These are phyloP conservation scores for Hydriomena furcata DNA, from an alignment of 2,888 invertebrate genomes.

Conservation along the genomic window DNA sequence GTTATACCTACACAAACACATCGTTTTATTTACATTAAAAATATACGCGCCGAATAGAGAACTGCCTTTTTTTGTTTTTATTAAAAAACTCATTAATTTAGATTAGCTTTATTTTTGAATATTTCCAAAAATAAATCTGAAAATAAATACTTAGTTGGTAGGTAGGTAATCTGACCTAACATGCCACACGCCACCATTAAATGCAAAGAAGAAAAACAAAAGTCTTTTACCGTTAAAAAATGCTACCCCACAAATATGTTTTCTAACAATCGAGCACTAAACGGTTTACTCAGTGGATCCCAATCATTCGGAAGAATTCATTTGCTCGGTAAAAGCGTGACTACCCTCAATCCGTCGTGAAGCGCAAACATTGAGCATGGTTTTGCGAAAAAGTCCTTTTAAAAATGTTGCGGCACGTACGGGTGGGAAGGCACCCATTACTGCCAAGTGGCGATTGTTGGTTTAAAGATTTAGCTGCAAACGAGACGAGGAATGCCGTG, in stretches of 20 bases:
- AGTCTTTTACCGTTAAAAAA: slow-evolving; percentile 21
- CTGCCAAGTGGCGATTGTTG: slow-evolving; percentile 78
- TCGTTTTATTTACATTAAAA: too few species aligned
- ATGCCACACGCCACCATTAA: background rate
- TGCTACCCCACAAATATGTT: slow-evolving; percentile 39
- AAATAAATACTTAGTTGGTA: too few species aligned
- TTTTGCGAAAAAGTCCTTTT: slow-evolving; percentile 82
- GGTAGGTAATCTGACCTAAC: too few species aligned
- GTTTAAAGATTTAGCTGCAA: slow-evolving; percentile 76
- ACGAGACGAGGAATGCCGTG: slow-evolving; percentile 41
- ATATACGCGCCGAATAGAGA: too few species aligned
- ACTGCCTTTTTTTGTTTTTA: too few species aligned
- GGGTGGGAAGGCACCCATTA: slow-evolving; percentile 78
- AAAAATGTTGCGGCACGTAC: slow-evolving; percentile 83
- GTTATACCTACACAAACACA: too few species aligned
- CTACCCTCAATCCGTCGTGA: slow-evolving; percentile 58
- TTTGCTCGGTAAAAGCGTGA: slow-evolving; percentile 76
- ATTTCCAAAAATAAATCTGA: too few species aligned
- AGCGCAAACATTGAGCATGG: slow-evolving; percentile 68
- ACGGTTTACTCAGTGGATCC: slow-evolving; percentile 69
- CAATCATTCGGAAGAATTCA: slow-evolving; percentile 72
- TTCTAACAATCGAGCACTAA: slow-evolving; percentile 58
- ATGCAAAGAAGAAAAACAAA: slow-evolving; percentile 24
- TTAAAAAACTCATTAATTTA: too few species aligned
- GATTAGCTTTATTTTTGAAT: too few species aligned